These are phyloP conservation scores for Tyria jacobaeae DNA, from an alignment of 2,888 invertebrate species.

Conservation along the genomic window DNA sequence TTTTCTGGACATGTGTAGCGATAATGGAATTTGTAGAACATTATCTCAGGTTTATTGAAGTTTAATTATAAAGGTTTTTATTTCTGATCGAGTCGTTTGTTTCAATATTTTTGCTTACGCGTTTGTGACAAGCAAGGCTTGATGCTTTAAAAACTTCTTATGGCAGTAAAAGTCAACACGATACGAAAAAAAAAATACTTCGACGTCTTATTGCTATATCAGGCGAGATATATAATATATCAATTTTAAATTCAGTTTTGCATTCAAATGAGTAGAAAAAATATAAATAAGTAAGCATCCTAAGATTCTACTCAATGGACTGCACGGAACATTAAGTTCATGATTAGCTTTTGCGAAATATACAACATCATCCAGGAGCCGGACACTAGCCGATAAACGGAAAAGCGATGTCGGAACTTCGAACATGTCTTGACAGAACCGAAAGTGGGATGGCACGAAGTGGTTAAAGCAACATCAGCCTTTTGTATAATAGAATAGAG, in stretches of 20 bases:
- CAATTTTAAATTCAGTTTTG: no score
- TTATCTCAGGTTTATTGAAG: slow-evolving; percentile 9
- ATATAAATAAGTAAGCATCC: background rate
- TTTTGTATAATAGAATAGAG: background rate
- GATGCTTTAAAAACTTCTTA: no score
- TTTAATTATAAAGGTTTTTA: slow-evolving; percentile 12
- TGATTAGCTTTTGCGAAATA: background rate
- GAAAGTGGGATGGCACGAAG: background rate
- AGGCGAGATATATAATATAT: no score
- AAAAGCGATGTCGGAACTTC: background rate
- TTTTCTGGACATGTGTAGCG: slow-evolving; percentile 10
- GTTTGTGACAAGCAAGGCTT: no score
- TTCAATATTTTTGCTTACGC: background rate
- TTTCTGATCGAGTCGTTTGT: background rate
- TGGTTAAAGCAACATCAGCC: background rate
- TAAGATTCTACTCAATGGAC: background rate
- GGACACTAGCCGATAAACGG: slow-evolving; percentile 8
- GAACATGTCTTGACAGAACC: background rate
- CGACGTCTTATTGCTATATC: no score
- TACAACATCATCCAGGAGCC: slow-evolving; percentile 1
- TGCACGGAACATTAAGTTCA: slow-evolving; percentile 2
- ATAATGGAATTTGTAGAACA: background rate
- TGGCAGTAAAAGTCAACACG: background rate
- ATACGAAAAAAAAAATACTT: background rate
- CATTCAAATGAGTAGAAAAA: no score